Evolutionary conservation across 2,797 vertebrate genomes (phyloP), one percentile per base, ranked within the genome.

Genomic region (Sebastiscus albofasciatus): DNA sequence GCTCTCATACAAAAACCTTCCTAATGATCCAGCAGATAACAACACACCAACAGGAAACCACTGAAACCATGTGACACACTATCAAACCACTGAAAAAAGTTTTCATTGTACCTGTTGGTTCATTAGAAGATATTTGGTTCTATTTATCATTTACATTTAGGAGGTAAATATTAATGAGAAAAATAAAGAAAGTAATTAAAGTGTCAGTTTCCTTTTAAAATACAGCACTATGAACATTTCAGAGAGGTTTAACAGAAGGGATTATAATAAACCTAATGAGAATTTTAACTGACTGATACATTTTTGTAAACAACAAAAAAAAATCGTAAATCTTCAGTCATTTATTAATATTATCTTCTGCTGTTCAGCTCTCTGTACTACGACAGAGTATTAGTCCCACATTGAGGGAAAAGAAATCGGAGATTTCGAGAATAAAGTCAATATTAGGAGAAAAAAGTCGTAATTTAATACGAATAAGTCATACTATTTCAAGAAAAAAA

Each of bases 1-100:
- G n/a, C 22, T 56, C 33, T 81, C 64, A 1, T 58, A 83, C 89
- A 91, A 91, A 89, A 92, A 90, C 84, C 81, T 61, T 9, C 26
- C 56, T 0, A 9, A 49, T 10, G 58, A 82, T 76, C 26, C 31
- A 74, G 24, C 58, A 74, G 81, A 67, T 62, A 65, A 18, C 8
- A 56, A 27, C n/a, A 56, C 20, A 59, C 3, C n/a, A 4, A 29
- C 59, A 76, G 72, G 29, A 86, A 88, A 86, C 90, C 60, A 31
- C 33, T 5, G 26, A 83, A 59, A 79, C 58, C 77, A 82, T 1
- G 24, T 34, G 62, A 79, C 49, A 42, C 26, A 22, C 36, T 13
- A 24, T 31, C 3, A 61, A 54, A 27, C 36, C 27, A 4, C 34
- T 27, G 13, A 27, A 11, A 46, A 29, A 49, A 18, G 34, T 36